phyloP scores from a whole-genome alignment of 2,888 invertebrate species.

The Amphiduros pacificus region DNA sequence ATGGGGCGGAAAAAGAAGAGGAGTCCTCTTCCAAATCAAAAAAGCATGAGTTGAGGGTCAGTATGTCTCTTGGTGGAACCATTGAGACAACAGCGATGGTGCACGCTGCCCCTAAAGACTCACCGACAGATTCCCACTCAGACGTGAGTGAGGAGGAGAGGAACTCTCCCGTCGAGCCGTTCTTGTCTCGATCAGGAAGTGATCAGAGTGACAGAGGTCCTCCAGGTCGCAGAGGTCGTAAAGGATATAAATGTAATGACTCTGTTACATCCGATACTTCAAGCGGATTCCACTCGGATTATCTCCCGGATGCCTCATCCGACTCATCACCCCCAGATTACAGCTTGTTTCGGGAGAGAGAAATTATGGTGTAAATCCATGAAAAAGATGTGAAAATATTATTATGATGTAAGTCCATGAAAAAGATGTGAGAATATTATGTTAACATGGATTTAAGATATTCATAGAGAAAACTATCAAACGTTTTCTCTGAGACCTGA shows the following conservation, averaged over 20 bases:
- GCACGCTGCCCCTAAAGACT: constrained; percentile 1
- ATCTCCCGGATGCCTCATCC: constrained; percentile 38
- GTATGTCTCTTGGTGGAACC: not conserved
- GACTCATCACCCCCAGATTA: no score
- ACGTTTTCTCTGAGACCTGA: no score
- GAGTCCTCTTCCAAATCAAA: not conserved
- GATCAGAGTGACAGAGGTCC: constrained; percentile 13
- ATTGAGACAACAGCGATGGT: constrained; percentile 8
- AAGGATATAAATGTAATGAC: constrained; percentile 24
- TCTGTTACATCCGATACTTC: constrained; percentile 30
- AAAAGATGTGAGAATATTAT: no score
- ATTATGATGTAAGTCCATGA: no score
- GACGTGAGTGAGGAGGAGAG: not conserved
- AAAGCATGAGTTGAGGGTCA: not conserved
- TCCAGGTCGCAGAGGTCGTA: not conserved
- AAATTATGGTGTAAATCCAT: no score
- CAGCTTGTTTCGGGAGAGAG: no score
- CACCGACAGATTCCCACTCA: not conserved
- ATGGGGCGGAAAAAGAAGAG: not conserved
- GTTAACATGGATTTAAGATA: no score
- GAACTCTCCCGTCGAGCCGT: not conserved
- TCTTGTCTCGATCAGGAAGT: constrained; percentile 5
- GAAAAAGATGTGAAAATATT: no score
- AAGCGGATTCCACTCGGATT: constrained; percentile 39
- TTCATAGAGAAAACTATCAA: no score